These are phyloP conservation scores for Pseudochirops cupreus DNA, from an alignment of 2,797 vertebrate species.

Conservation along the genomic window DNA sequence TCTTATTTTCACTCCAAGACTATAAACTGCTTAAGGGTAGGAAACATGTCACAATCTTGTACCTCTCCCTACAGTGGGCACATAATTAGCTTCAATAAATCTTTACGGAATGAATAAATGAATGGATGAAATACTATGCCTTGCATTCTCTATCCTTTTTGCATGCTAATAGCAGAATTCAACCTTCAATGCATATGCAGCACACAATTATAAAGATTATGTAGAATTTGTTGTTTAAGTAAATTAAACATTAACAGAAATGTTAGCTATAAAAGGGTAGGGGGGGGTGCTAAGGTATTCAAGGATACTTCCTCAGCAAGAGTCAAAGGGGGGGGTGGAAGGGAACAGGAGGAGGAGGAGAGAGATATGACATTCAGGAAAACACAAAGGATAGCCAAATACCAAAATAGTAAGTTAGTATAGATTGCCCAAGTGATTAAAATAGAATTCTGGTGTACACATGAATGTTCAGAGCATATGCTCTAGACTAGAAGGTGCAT, in stretches of 20 bases:
- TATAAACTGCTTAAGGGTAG: background rate
- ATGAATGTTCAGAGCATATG: background rate
- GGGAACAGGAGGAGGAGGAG: background rate
- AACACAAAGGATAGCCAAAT: background rate
- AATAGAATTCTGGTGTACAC: background rate
- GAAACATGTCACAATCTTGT: background rate
- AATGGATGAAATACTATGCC: constrained; percentile 23
- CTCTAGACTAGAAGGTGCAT: fast-evolving
- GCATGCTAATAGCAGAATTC: background rate
- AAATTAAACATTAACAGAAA: background rate
- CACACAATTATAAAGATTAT: background rate
- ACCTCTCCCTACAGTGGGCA: background rate
- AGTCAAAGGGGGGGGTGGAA: background rate
- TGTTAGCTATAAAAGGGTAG: background rate
- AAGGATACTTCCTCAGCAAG: constrained; percentile 10
- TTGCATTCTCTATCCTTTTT: background rate
- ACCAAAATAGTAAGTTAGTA: background rate
- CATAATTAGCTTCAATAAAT: constrained; percentile 1
- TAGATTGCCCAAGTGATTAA: background rate
- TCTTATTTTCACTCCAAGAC: background rate
- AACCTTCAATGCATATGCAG: background rate
- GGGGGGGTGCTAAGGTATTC: background rate
- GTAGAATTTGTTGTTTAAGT: background rate
- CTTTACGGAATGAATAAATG: constrained; percentile 7
- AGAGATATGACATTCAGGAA: background rate